Evolutionary conservation across 92 coral and sea anemone genomes (phyloP), one percentile per base, ranked within the genome.

Genomic region (Anthopleura xanthogrammica): DNA sequence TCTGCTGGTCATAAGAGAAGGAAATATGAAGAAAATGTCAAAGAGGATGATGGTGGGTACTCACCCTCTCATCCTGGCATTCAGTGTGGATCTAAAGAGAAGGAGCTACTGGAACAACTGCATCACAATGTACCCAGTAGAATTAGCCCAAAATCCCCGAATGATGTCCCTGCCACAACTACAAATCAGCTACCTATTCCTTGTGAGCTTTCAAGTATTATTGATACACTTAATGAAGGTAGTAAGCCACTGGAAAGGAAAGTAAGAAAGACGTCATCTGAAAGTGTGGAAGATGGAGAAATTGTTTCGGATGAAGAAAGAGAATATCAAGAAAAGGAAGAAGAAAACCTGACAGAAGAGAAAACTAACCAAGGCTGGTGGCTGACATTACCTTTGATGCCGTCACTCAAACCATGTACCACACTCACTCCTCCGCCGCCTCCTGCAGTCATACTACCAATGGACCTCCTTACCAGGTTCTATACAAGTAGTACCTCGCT

Each of bases 381-480:
- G 99, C 60, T 92, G 20, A 81, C 75, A n/a, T 93, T 90, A 57
- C 99, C 99, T 4, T 82, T 97, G 19, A 77, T 48, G 23, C 82
- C 90, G 24, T 54, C 80, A 14, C 77, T 48, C 19, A 89, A 80
- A 62, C 85, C 80, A 50, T 62, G 71, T 17, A 92, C 80, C 77
- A 68, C 83, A 24, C 76, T 92, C 50, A 82, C 85, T 16, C 99
- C 98, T 0, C 99, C 99, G 41, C 98, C 98, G 20, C 82, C 81
- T 13, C 99, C 99, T 16, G 80, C 93, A 19, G 90, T 91, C 19
- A 90, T 85, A 62, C 90, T 97, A 16, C 99, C 99, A 0, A 78
- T 97, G 91, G 98, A 97, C 40, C 91, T 94, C 2, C 90, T 97
- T 1, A 92, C 99, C 3, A 79, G 98, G 82, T 93, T 93, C 82